phyloP scores from a whole-genome alignment of 2,797 vertebrate genomes.

The Sphenodon punctatus region DNA sequence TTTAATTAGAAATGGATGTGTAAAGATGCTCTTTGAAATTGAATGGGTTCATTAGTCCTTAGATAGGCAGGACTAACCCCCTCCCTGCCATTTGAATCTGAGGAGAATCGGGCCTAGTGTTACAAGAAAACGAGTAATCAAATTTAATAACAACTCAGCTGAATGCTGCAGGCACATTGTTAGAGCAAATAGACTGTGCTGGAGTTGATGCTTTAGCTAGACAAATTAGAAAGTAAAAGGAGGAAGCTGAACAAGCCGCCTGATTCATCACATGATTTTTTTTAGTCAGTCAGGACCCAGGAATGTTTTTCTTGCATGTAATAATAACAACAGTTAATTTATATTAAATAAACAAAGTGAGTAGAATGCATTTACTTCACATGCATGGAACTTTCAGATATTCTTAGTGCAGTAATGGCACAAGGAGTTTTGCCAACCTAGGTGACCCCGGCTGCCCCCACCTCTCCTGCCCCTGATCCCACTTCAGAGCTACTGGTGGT shows the following conservation, averaged over 20 bases:
- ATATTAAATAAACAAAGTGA: too few relatives aligned
- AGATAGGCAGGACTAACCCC: background rate
- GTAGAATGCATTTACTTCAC: too few relatives aligned
- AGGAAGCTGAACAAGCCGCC: background rate
- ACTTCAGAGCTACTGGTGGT: too few relatives aligned
- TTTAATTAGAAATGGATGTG: too few relatives aligned
- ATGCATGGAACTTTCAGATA: too few relatives aligned
- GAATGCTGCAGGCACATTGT: background rate
- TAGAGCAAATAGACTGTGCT: background rate
- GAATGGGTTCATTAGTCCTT: too few relatives aligned
- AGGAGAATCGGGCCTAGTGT: background rate
- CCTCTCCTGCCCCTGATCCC: too few relatives aligned
- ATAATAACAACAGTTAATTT: too few relatives aligned
- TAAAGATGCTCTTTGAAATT: too few relatives aligned
- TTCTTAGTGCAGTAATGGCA: too few relatives aligned
- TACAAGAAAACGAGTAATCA: background rate
- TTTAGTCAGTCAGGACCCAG: background rate
- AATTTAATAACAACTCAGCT: background rate
- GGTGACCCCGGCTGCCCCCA: too few relatives aligned
- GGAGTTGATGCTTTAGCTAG: background rate
- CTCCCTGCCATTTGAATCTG: background rate
- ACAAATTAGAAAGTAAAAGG: background rate
- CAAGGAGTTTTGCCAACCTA: too few relatives aligned
- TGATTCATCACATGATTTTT: background rate
- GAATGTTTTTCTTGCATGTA: background rate